Percentiles rank a stretch among this genome's conserved stretches.
These are phyloP conservation scores for Phalacrocorax carbo DNA, from an alignment of 2,113 vertebrate species.

Conservation along the genomic window DNA sequence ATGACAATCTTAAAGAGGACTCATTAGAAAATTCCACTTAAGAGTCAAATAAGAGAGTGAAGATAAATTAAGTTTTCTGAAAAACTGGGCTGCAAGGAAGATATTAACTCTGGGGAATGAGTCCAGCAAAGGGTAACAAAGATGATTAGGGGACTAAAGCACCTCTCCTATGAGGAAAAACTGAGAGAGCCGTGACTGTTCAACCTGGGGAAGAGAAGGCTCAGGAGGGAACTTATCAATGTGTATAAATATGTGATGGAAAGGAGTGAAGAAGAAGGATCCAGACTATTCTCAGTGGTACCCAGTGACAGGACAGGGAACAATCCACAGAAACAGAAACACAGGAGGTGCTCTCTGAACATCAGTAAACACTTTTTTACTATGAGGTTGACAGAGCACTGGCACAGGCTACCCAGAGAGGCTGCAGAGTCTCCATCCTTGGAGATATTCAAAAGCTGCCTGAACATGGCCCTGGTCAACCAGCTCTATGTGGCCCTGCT, in stretches of 20 bases:
- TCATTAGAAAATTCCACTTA: not conserved
- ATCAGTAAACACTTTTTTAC: not conserved
- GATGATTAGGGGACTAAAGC: not conserved
- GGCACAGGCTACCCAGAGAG: not conserved
- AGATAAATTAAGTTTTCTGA: not conserved
- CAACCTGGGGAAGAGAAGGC: not conserved
- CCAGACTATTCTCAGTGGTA: not conserved
- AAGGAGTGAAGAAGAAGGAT: not conserved
- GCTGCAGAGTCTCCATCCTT: not conserved
- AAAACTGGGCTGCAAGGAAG: not conserved
- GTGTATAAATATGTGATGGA: not conserved
- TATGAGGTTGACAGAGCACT: not conserved
- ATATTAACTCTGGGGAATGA: not conserved
- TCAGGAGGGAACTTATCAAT: not conserved
- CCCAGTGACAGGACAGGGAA: not conserved
- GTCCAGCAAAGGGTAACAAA: not conserved
- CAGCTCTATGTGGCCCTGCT: not conserved
- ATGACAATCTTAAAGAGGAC: not conserved
- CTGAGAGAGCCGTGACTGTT: not conserved
- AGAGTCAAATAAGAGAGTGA: not conserved
- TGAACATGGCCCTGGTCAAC: too few species aligned
- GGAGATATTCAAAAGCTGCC: not conserved
- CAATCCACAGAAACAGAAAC: not conserved
- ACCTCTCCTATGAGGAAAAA: not conserved
- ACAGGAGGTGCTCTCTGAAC: fast-evolving